Evolutionary conservation across 2,113 vertebrate genomes (phyloP), one percentile per base, ranked within the genome.

Genomic region (Garra rufa): DNA sequence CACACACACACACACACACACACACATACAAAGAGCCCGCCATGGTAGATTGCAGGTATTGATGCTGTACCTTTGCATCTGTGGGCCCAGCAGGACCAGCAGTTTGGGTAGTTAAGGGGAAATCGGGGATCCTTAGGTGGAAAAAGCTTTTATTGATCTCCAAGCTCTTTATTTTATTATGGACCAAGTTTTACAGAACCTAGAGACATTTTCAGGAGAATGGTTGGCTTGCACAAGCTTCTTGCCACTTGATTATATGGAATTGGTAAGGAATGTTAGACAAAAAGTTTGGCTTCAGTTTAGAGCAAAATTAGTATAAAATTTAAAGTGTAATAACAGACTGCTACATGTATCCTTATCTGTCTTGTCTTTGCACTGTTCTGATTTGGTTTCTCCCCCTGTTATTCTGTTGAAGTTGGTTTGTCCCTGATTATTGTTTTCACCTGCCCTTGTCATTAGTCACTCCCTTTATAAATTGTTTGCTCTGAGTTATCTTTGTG

Each of bases 81-180:
- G 89, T 88, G 73, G 85, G 83, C 92, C 88, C 91, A 87, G 91
- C 91, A 89, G 92, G 93, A 93, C 90, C 83, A 89, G 92, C 93
- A 92, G 89, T 94, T 94, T 92, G 84, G 76, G 81, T 80, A 85
- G 83, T 85, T 82, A 90, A 82, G 91, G 87, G 88, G 87, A 94
- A 94, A 92, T 91, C 91, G 91, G 89, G 92, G 91, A 85, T 90
- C 92, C 92, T 92, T 87, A 88, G 90, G 92, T 88, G 92, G 89
- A 91, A 92, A 94, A 93, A 87, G 92, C 89, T 92, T 93, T 93
- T 92, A 94, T 94, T 85, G 93, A 94, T 94, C 92, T 87, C 88
- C 87, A 87, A 67, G 81, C 83, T 78, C 76, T 81, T 81, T 88
- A 84, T 87, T 91, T 92, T 88, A 76, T 89, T 85, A 86, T 87